Evolutionary conservation across 2,888 invertebrate genomes (phyloP).

Genomic region (Petrolisthes cinctipes): DNA sequence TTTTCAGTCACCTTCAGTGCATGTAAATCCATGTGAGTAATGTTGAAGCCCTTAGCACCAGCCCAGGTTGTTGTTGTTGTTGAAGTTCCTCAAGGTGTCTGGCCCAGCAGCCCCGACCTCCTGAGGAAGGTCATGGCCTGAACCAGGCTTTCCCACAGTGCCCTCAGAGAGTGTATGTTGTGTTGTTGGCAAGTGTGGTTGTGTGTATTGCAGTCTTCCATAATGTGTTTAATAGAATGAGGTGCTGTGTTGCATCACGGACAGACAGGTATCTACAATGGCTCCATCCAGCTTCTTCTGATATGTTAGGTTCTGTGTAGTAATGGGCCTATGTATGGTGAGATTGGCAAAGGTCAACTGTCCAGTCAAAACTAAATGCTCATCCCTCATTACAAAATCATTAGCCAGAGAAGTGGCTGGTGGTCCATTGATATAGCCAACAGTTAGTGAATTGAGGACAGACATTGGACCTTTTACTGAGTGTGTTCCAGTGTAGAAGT

Average conservation of each 20-base stretch:
- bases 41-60: conserved; percentile 45
- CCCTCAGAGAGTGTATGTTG: too few relatives aligned
- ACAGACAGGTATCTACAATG: too few relatives aligned
- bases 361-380: background rate
- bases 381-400: conserved; percentile 29
- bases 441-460: conserved; percentile 1
- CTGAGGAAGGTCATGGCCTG: too few relatives aligned
- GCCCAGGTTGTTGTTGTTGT: too few relatives aligned
- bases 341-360: conserved; percentile 19
- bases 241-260: too few relatives aligned
- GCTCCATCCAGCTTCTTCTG: too few relatives aligned
- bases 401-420: background rate
- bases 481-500: conserved; percentile 10
- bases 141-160: too few relatives aligned
- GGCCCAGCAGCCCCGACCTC: too few relatives aligned
- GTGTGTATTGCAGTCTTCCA: too few relatives aligned
- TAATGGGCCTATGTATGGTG: conserved; percentile 27
- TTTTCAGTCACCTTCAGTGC: conserved; percentile 22
- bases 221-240: too few relatives aligned
- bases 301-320: conserved; percentile 21
- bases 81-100: too few relatives aligned
- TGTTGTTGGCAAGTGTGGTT: too few relatives aligned
- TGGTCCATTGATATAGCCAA: conserved; percentile 15
- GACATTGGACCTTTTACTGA: conserved; percentile 31
- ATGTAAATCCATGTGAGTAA: conserved; percentile 19